Percentiles rank a stretch among this genome's conserved stretches.
These are phyloP conservation scores for Himalopsyche tibetana DNA, from an alignment of 2,888 invertebrate genomes.

Conservation along the genomic window DNA sequence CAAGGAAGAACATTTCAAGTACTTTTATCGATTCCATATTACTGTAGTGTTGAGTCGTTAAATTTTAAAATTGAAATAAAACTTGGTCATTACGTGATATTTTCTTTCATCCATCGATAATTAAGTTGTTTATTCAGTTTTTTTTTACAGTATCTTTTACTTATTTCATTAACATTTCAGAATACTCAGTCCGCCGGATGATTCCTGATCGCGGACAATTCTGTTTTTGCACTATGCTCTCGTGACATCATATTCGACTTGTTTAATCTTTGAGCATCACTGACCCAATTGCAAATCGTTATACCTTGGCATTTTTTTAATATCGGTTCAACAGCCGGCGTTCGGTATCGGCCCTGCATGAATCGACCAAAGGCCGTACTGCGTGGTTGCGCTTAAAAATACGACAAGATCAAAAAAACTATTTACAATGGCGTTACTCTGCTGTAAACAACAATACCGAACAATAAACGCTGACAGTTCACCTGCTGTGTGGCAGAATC, in stretches of 20 bases:
- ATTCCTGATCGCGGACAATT: not conserved
- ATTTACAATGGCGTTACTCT: constrained; percentile 7
- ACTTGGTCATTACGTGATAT: too few species aligned
- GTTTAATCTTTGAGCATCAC: constrained; percentile 15
- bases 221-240: not conserved
- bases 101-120: too few species aligned
- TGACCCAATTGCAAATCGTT: constrained; percentile 29
- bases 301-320: not conserved
- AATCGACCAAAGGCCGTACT: constrained; percentile 32
- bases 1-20: too few species aligned
- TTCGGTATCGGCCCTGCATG: constrained; percentile 29
- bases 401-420: constrained; percentile 24
- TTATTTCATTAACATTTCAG: too few species aligned
- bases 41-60: too few species aligned
- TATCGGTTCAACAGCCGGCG: constrained; percentile 42
- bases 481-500: constrained; percentile 1
- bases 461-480: constrained; percentile 16
- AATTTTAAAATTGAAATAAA: too few species aligned
- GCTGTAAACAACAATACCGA: constrained; percentile 29
- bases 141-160: too few species aligned
- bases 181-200: too few species aligned
- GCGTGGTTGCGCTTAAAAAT: constrained; percentile 37
- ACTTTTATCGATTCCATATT: too few species aligned
- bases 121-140: too few species aligned
- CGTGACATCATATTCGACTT: too few species aligned